Base-by-base conservation (phyloP, 2,888 invertebrate genomes). In the Elysia crispata region DNA sequence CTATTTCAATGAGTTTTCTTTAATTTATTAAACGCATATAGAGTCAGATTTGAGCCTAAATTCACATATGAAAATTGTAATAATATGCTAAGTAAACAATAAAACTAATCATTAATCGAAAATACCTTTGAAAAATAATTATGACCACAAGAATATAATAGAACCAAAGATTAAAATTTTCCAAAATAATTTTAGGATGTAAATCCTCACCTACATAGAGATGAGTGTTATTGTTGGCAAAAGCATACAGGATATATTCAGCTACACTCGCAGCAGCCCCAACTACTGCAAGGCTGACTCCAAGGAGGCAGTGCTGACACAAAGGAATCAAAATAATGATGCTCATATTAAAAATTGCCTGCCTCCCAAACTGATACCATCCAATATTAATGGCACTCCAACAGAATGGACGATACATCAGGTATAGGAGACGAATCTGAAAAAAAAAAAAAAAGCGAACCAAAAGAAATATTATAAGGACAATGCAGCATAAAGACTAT, bases 401-500 rank as follows among this genome's bases (percentile, higher is more conserved):
- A 60, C 85, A 85, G 60, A 85, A 80, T 18, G 83, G 83, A 3
- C 60, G 0, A 33, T 83, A 77, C 72, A 85, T 79, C 11, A 85
- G 49, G 64, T 81, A 83, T 0, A 84, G 66, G 5, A 74, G 73
- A 1, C 49, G 28, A 1, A 83, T 67, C 73, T 83, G 60, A 41
- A 64, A 41, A 11, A 41, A 11, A 41, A 11, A 41, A 11, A 41
- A 41, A 41, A 11, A n/a, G n/a, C n/a, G n/a, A n/a, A n/a, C n/a
- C n/a, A 5, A 8, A 23, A 23, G 60, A 60, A n/a, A 3, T 8
- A 6, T 8, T 5, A 23, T 60, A 60, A n/a, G 15, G 3, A n/a
- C n/a, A n/a, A n/a, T n/a, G n/a, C n/a, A n/a, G n/a, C n/a, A n/a
- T n/a, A n/a, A n/a, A n/a, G n/a, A n/a, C n/a, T n/a, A n/a, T n/a